Evolutionary conservation across 2,113 vertebrate genomes (phyloP).

Genomic region (Anarhynchus alexandrinus): DNA sequence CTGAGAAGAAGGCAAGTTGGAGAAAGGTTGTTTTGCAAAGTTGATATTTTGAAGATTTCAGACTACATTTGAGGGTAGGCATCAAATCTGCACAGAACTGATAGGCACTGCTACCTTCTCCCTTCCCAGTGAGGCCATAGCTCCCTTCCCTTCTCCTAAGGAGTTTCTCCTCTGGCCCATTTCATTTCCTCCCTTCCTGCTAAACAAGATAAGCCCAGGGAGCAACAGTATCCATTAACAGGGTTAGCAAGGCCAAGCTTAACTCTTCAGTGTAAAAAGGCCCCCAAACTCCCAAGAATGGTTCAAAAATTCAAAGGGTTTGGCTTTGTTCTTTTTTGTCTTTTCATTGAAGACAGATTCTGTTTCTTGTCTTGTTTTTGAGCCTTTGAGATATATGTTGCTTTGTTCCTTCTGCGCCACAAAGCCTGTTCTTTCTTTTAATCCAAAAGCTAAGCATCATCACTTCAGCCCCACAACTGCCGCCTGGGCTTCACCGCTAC

Average conservation of each 20-base stretch:
- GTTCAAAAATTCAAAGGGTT: not conserved
- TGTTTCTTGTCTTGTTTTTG: not conserved
- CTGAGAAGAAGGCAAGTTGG: not conserved
- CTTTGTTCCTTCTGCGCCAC: not conserved
- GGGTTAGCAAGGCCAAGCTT: not conserved
- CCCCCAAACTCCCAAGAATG: not conserved
- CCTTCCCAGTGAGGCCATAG: not conserved
- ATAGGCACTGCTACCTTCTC: not conserved
- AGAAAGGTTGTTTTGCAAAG: not conserved
- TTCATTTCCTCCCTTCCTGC: not conserved
- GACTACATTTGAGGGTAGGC: not conserved
- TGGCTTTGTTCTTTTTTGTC: not conserved
- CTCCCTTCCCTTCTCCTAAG: not conserved
- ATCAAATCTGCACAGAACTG: not conserved
- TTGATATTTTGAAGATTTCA: not conserved
- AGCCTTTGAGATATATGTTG: not conserved
- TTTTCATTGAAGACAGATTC: not conserved
- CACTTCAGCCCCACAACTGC: not conserved
- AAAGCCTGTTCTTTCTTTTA: not conserved
- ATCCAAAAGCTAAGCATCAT: not conserved
- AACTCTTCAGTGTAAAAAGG: not conserved
- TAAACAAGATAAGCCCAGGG: constrained; percentile 2
- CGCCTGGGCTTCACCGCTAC: not conserved
- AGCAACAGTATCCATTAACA: not conserved
- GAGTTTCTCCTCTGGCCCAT: not conserved